Percentiles rank a stretch among this genome's conserved stretches.
Conservation (phyloP, 2,888 invertebrate genomes). For the Drosophila maculinotata region DNA sequence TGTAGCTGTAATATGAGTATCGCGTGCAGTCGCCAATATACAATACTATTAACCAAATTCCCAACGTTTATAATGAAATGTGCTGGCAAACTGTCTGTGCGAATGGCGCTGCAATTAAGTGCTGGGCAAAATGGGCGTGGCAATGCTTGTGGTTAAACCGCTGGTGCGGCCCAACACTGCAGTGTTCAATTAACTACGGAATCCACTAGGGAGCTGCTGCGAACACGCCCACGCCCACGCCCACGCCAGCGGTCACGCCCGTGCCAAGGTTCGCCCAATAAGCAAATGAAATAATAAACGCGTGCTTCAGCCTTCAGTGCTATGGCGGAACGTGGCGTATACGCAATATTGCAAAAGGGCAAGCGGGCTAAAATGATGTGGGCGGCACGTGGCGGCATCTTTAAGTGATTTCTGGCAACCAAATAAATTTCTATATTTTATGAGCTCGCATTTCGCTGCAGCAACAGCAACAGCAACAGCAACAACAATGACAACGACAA, state of each 20-base stretch:
- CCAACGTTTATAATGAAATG: conserved; percentile 4
- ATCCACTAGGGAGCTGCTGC: conserved; percentile 24
- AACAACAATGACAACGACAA: background rate
- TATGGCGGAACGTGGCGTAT: conserved; percentile 47
- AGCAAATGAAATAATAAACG: conserved; percentile 58
- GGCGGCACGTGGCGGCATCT: conserved; percentile 43
- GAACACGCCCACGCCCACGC: conserved; percentile 31
- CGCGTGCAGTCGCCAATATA: background rate
- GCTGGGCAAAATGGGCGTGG: conserved; percentile 16
- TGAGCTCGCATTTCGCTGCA: conserved; percentile 25
- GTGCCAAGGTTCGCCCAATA: conserved; percentile 29
- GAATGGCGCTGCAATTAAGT: conserved; percentile 38
- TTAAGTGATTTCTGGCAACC: conserved; percentile 40
- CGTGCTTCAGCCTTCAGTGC: conserved; percentile 10
- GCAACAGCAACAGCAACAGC: background rate
- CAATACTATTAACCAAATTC: background rate
- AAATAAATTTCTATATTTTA: conserved; percentile 49
- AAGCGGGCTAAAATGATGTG: conserved; percentile 1
- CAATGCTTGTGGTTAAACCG: conserved; percentile 5
- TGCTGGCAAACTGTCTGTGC: conserved; percentile 3
- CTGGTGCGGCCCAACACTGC: background rate
- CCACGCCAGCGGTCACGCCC: conserved; percentile 34
- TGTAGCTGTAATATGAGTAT: no score
- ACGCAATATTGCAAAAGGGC: conserved; percentile 42
- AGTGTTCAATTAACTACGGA: conserved; percentile 44